Evolutionary conservation across 30 jellyfish, hydroid and myxozoan species (phyloP).

Genomic region (Phacellophora camtschatica): DNA sequence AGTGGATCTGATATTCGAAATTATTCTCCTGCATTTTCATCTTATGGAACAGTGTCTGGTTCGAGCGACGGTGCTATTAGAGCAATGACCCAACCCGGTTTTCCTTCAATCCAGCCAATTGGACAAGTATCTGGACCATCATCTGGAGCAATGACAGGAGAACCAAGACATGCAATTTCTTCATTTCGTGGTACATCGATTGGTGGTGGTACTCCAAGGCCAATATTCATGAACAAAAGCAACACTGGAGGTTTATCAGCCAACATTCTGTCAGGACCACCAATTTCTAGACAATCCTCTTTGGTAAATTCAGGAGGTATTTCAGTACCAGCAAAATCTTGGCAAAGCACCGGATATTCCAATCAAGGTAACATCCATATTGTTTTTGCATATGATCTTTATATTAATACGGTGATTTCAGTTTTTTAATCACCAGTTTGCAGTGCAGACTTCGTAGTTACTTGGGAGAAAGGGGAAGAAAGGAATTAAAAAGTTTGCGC

Average conservation of each 20-base stretch:
- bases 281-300: conserved; percentile 59
- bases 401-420: no score
- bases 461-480: neutral
- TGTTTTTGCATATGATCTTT: no score
- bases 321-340: conserved; percentile 32
- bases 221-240: neutral
- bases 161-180: conserved; percentile 9
- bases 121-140: conserved; percentile 61
- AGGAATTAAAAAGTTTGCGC: neutral
- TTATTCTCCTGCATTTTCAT: neutral
- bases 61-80: neutral
- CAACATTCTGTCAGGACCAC: conserved; percentile 66
- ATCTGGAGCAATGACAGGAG: conserved; percentile 1
- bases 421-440: no score
- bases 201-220: neutral
- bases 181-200: conserved; percentile 39
- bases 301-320: conserved; percentile 26
- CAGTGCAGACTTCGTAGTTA: neutral
- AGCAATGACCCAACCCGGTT: neutral
- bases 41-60: conserved; percentile 29
- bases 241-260: neutral
- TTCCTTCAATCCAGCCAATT: conserved; percentile 8
- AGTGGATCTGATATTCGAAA: conserved; percentile 7
- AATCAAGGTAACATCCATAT: conserved; percentile 13
- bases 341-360: conserved; percentile 21